Evolutionary conservation across 2,797 vertebrate genomes (phyloP), one percentile per base, ranked within the genome.

Genomic region (Acanthurus tractus): DNA sequence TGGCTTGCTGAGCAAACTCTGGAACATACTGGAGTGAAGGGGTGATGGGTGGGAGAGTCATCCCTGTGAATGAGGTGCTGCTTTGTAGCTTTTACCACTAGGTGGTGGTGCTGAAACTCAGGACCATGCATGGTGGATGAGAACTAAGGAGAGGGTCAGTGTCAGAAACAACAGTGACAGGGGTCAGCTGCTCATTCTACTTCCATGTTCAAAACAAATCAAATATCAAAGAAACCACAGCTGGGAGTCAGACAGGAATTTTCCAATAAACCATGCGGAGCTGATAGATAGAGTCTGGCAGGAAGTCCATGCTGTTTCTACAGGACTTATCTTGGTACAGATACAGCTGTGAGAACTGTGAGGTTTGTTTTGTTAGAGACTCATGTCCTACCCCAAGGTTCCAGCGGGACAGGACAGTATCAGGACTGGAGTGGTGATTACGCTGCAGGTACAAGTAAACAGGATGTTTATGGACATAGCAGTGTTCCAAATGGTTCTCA

Each of bases 351-450:
- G 66, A 68, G 52, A 55, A 73, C 53, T 22, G 82, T 79, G 79
- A 76, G 56, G 53, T 81, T 79, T 74, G 44, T 71, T 79, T 77
- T n/a, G 66, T 79, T 66, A 63, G 61, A 86, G 63, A 65, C 64
- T 68, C 18, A 0, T 56, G 54, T 83, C 91, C 83, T 89, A 88
- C 86, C 87, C 86, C 70, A 55, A 91, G 82, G 67, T 81, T 91
- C 88, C 90, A 91, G 77, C 65, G 56, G 63, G 88, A 92, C 81
- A 89, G 74, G 66, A 91, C 78, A 66, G 80, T 84, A 70, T 92
- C 86, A 48, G 90, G 88, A 66, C 56, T 82, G 76, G 79, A 75
- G 78, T 74, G 75, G 63, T 73, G 78, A 74, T 82, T 85, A 59
- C 12, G 50, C 87, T 90, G 86, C 70, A 85, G 83, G 73, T 76